phyloP scores from a whole-genome alignment of 2,113 vertebrate genomes.

The Atractosteus spatula region DNA sequence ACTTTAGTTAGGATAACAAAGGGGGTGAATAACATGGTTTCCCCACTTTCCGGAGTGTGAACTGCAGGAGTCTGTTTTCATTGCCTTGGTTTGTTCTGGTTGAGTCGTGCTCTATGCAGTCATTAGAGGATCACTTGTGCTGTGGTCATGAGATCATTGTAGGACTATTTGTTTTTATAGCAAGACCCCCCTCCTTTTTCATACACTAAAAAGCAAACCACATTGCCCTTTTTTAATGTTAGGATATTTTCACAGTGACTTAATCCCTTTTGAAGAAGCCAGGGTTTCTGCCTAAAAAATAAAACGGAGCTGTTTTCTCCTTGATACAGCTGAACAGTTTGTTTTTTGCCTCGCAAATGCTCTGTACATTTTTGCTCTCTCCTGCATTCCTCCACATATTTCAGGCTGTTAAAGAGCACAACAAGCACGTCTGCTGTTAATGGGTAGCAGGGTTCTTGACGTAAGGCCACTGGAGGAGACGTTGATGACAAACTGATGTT shows the following conservation, averaged over 20 bases:
- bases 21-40: too few relatives aligned
- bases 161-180: constrained; percentile 38
- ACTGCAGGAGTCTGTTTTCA: too few relatives aligned
- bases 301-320: too few relatives aligned
- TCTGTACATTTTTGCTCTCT: neutral
- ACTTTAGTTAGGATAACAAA: too few relatives aligned
- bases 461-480: neutral
- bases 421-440: neutral
- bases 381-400: neutral
- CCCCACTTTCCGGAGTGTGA: too few relatives aligned
- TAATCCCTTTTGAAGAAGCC: constrained; percentile 44
- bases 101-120: constrained; percentile 21
- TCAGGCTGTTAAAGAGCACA: neutral
- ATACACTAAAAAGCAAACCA: constrained; percentile 20
- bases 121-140: constrained; percentile 33
- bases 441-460: neutral
- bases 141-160: constrained; percentile 53
- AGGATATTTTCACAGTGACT: constrained; percentile 41
- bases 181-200: constrained; percentile 19
- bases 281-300: neutral
- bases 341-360: neutral
- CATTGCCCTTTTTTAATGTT: constrained; percentile 34
- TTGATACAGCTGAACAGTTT: neutral
- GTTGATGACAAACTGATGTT: neutral
- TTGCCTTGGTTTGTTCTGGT: too few relatives aligned